Evolutionary conservation across 2,113 vertebrate species (phyloP).

Genomic region (Suncus etruscus): DNA sequence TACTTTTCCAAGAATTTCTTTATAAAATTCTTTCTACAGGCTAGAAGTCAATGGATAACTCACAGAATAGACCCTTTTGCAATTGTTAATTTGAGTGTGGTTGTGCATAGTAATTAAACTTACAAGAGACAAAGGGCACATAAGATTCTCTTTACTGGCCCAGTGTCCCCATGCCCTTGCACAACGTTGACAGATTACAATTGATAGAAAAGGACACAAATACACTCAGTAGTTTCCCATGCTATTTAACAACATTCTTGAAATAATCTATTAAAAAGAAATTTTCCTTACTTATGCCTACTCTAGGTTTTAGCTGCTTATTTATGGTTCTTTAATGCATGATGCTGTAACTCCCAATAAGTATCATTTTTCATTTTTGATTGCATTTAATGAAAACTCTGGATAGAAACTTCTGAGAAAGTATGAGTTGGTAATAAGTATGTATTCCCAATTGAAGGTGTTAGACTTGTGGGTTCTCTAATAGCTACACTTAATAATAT

Average conservation of each 20-base stretch:
- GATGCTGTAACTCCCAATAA: constrained; percentile 16
- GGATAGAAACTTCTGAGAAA: constrained; percentile 28
- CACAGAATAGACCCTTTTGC: not conserved
- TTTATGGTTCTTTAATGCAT: not conserved
- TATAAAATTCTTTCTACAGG: not conserved
- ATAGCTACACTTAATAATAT: not conserved
- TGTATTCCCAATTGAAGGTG: not conserved
- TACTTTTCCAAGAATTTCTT: constrained; percentile 39
- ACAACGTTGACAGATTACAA: not conserved
- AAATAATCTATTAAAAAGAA: not conserved
- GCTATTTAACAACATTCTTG: not conserved
- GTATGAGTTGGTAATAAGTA: not conserved
- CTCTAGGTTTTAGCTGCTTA: not conserved
- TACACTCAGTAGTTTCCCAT: not conserved
- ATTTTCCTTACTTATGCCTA: not conserved
- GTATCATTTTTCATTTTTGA: constrained; percentile 20
- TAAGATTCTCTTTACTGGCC: not conserved
- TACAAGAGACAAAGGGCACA: not conserved
- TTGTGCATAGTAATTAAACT: not conserved
- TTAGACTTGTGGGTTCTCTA: not conserved
- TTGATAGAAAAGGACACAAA: not conserved
- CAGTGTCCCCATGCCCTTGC: not conserved
- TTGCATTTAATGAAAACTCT: constrained; percentile 34
- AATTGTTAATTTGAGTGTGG: not conserved
- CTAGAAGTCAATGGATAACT: constrained; percentile 50